Evolutionary conservation across 2,797 vertebrate genomes (phyloP), one percentile per base, ranked within the genome.

Genomic region (Myotis myotis): DNA sequence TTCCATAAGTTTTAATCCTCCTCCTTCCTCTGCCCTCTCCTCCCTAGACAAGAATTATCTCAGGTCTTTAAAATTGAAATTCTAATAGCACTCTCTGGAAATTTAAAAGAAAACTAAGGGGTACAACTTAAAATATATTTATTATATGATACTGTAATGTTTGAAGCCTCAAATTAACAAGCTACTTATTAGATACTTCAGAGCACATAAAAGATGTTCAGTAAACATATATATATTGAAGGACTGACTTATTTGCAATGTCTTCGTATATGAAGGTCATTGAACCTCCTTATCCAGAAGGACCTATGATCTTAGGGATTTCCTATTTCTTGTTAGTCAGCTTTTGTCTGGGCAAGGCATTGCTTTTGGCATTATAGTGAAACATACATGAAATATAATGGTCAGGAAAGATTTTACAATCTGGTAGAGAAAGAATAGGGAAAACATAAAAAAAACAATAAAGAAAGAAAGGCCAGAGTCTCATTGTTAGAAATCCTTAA

Each of bases 51-150:
- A 84, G 23, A 94, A 95, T 91, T 91, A 80, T 76, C 33, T 68
- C n/a, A 89, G 60, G 20, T 72, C 57, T 93, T 83, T 95, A 84
- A 93, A 87, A 87, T 41, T 92, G 68, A 80, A 94, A 86, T 81
- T 91, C 17, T 72, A 83, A 78, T 7, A 75, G 51, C 16, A 44
- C 10, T 87, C 57, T 36, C 44, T 95, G 49, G 84, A 33, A 83
- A 79, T 87, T 55, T 80, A 84, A 82, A 57, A 89, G 15, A 55
- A 83, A 41, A 41, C 13, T 49, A 15, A n/a, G 47, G 28, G 89
- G 17, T 93, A 82, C 17, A 66, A 23, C 79, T 95, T 94, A 68
- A 87, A 90, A 23, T 95, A 91, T 82, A 92, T 96, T 93, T 92
- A 57, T 28, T 78, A 0, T 88, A 28, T 68, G 28, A 38, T 89